phyloP scores from a whole-genome alignment of 2,797 vertebrate species.

The Morus bassanus region DNA sequence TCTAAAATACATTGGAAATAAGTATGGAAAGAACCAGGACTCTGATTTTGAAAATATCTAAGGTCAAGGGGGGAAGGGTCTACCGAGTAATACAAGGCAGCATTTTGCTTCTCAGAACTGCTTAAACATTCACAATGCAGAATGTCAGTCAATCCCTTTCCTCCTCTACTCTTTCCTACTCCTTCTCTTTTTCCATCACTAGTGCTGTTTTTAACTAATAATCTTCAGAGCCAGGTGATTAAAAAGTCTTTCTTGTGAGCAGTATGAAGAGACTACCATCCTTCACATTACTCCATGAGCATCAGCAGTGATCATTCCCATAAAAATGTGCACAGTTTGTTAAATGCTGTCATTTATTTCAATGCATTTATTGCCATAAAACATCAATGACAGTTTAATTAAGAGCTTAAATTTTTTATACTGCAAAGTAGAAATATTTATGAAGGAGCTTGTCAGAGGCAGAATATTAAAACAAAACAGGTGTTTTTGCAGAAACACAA shows the following conservation, averaged over 20 bases:
- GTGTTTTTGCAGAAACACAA: slow-evolving; percentile 44
- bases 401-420: slow-evolving; percentile 65
- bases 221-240: neutral
- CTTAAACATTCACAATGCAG: neutral
- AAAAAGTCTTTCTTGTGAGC: neutral
- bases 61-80: neutral
- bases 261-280: neutral
- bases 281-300: neutral
- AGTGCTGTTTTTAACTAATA: neutral
- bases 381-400: slow-evolving; percentile 60
- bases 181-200: neutral
- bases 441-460: slow-evolving; percentile 11
- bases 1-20: neutral
- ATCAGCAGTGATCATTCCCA: neutral
- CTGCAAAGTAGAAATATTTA: slow-evolving; percentile 60
- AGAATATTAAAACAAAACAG: slow-evolving; percentile 47
- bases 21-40: neutral
- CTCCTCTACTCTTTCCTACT: neutral
- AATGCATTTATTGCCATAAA: slow-evolving; percentile 44
- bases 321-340: slow-evolving; percentile 1
- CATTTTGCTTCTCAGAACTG: neutral
- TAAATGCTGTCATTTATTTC: slow-evolving; percentile 47
- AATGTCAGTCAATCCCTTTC: neutral
- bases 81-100: neutral
- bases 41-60: neutral